Evolutionary conservation across 2,888 invertebrate genomes (phyloP).

Genomic region (Melanostoma scalare): DNA sequence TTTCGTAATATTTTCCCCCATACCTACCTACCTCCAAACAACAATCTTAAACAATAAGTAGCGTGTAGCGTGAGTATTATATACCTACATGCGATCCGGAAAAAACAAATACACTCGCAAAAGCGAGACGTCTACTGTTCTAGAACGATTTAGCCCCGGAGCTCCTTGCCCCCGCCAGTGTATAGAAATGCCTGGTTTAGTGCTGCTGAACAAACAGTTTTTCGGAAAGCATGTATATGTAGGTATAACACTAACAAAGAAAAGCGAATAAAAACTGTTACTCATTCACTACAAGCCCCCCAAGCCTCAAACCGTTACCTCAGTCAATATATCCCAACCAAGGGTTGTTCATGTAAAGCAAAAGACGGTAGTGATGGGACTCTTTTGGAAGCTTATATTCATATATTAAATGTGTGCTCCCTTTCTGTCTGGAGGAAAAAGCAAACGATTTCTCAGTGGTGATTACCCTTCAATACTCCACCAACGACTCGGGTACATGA

Average conservation of each 20-base stretch:
- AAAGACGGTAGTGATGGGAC: background rate
- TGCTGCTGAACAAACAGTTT: slow-evolving; percentile 67
- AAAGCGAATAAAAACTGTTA: slow-evolving; percentile 53
- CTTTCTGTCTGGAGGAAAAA: slow-evolving; percentile 71
- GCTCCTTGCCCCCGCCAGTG: background rate
- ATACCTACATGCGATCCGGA: slow-evolving; percentile 50
- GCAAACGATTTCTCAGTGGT: slow-evolving; percentile 61
- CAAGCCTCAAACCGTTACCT: background rate
- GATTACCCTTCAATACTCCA: slow-evolving; percentile 35
- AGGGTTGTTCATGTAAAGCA: background rate
- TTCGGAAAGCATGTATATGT: slow-evolving; percentile 36
- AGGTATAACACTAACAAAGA: slow-evolving; percentile 64
- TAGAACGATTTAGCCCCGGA: slow-evolving; percentile 37
- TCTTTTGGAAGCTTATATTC: slow-evolving; percentile 22
- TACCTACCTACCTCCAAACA: background rate
- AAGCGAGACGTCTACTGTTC: slow-evolving; percentile 59
- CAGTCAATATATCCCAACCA: no score
- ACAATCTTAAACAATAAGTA: slow-evolving; percentile 2
- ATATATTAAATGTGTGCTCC: slow-evolving; percentile 41
- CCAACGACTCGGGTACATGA: slow-evolving; percentile 12
- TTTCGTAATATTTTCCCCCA: slow-evolving; percentile 51
- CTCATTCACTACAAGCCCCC: slow-evolving; percentile 47
- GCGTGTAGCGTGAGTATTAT: slow-evolving; percentile 15
- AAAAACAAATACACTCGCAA: slow-evolving; percentile 54
- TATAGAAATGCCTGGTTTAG: slow-evolving; percentile 45